Conservation (phyloP, 2,888 invertebrate species). For the Leptura quadrifasciata region DNA sequence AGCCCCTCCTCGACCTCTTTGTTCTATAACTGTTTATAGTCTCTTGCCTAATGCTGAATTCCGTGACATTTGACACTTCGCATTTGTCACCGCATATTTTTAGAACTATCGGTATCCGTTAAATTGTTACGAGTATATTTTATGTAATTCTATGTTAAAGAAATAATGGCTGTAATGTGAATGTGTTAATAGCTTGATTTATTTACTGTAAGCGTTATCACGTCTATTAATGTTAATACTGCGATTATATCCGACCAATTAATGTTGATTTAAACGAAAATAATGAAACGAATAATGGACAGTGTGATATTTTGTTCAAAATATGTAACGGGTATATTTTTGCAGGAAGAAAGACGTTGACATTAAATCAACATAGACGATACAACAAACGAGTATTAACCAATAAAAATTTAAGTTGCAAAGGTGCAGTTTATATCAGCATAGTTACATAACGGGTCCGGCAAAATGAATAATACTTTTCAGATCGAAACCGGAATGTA, state of each 20-base stretch:
- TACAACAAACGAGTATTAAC: no score
- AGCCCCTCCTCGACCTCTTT: background rate
- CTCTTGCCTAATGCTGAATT: constrained; percentile 55
- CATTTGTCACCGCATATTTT: constrained; percentile 55
- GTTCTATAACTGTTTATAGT: constrained; percentile 54
- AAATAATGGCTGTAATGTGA: background rate
- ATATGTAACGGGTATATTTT: background rate
- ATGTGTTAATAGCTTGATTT: background rate
- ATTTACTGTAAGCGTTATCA: constrained; percentile 1
- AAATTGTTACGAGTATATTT: constrained; percentile 5
- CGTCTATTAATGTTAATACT: background rate
- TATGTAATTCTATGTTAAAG: background rate
- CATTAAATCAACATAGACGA: no score
- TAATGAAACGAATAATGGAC: background rate
- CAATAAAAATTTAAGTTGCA: no score
- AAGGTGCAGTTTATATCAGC: no score
- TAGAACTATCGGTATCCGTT: constrained; percentile 43
- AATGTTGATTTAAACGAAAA: background rate
- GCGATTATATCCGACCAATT: background rate
- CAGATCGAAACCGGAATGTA: no score
- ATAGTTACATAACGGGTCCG: no score
- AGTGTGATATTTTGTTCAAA: background rate
- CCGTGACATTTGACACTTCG: constrained; percentile 61
- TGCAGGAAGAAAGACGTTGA: background rate
- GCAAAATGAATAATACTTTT: no score